Base-by-base conservation (phyloP, 2,797 vertebrate species). In the Lindbergichthys nudifrons region DNA sequence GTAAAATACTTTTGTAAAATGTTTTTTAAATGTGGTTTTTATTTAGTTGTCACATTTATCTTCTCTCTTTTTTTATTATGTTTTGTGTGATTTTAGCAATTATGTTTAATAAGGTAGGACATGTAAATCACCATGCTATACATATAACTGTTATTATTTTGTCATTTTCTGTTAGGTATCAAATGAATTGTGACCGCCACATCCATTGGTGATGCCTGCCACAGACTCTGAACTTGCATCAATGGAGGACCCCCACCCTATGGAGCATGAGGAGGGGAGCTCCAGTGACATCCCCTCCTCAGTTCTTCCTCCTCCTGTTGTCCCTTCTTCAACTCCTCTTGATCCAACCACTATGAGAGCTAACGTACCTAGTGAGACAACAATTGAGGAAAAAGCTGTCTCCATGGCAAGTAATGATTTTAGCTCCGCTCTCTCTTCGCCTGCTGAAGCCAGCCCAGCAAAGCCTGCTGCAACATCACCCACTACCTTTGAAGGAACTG, bases 371-470 rank as follows among this genome's bases (percentile, higher is more conserved):
- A 51, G 14, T 13, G 74, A 86, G 42, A 23, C 68, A 0, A 46
- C 14, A 19, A 65, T 67, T 1, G 89, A 89, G 73, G 82, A 65
- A 19, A 83, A 81, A 70, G 90, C 86, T 0, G 75, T 87, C n/a
- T 87, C 89, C 11, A 67, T 91, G 80, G 82, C 86, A 0, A 89
- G 73, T 12, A 74, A 65, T 4, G 82, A 81, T 36, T 53, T 67
- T 56, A 79, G 54, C 2, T 52, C 45, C 1, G 48, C 83, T 15
- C 84, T 77, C 10, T 75, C 80, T 4, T 92, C 91, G 3, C 92
- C 93, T 18, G 81, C 80, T 13, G 88, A 92, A 79, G 93, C 81
- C 0, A 90, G 89, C 66, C 89, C 82, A 0, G 89, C 90, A 41
- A 94, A 90, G 56, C 51, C 80, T 10, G 57, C 75, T 36, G 72